Percentiles rank a stretch among this genome's conserved stretches.
phyloP scores from a whole-genome alignment of 2,113 vertebrate genomes.

The Butorides virescens region DNA sequence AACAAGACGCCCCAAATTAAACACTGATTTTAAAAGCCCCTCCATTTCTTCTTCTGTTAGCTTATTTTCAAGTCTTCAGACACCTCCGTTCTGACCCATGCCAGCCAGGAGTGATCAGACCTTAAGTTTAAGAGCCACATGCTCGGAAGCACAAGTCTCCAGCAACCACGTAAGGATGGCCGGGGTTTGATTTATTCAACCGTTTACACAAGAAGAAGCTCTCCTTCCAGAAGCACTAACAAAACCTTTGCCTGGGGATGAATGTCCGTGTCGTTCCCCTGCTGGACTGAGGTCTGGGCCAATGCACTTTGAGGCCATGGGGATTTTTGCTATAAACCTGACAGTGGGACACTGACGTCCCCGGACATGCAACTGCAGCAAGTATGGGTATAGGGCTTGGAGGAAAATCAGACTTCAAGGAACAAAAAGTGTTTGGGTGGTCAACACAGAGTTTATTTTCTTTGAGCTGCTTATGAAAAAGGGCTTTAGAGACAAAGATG shows the following conservation, averaged over 20 bases:
- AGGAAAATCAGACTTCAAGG: neutral
- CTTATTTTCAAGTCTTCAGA: neutral
- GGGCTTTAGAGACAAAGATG: fast-evolving
- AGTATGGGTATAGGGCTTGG: fast-evolving
- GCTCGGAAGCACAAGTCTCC: neutral
- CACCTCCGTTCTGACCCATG: neutral
- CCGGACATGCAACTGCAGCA: neutral
- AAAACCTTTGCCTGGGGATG: neutral
- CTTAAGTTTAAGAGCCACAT: neutral
- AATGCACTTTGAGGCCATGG: too few relatives aligned
- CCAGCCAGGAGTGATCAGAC: neutral
- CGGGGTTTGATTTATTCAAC: neutral
- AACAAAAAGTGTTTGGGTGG: neutral
- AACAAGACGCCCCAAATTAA: neutral
- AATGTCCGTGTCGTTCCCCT: fast-evolving
- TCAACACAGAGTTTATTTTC: neutral
- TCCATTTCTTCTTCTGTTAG: neutral
- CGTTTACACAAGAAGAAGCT: neutral
- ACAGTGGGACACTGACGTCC: neutral
- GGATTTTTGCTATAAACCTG: neutral
- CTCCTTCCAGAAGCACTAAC: neutral
- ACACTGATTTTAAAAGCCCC: neutral
- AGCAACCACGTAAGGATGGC: neutral
- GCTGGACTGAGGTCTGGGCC: neutral
- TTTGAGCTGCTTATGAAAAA: neutral